Evolutionary conservation across 1,140 invertebrate genomes (phyloP), one percentile per base, ranked within the genome.

Genomic region (Hetaerina americana): DNA sequence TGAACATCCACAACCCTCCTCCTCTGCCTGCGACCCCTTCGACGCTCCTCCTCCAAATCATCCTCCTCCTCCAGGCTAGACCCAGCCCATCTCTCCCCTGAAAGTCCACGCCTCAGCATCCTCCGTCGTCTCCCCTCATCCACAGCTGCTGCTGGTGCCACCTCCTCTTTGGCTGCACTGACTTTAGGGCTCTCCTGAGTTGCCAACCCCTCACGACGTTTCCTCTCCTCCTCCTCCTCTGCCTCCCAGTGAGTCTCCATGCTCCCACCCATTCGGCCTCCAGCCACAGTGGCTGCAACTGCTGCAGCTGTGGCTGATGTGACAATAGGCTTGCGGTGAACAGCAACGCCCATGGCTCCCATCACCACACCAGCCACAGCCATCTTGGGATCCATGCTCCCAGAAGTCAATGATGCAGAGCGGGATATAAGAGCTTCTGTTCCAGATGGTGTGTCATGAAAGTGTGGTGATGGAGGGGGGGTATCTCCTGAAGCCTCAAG

Each of bases 181-280:
- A n/a, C n/a, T n/a, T n/a, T n/a, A 57, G 40, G 40, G 22, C 15
- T n/a, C 15, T 18, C 22, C 1, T 12, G 40, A 18, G 15, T 57
- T 12, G 15, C 22, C 22, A n/a, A 57, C 3, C 15, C 22, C 3
- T 57, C 10, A 3, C 40, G 40, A 12, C 22, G 40, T 57, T 57
- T 57, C 22, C 40, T 57, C 10, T 57, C 40, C 22, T 57, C 40
- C 5, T 71, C 57, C 5, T 78, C 82, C 15, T 81, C 80, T 78
- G 90, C 88, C 77, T 89, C 88, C 87, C 87, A 89, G 70, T 89
- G 87, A 0, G 88, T 88, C 76, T 89, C 87, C 88, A 90, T 89
- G 12, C 80, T n/a, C 22, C 40, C 40, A 57, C 40, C 10, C 15
- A 12, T 57, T 57, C 40, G 2, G 40, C 40, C 22, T 12, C 40